A percentile compares a stretch with the other conserved stretches of the same genome.
phyloP scores from a whole-genome alignment of 2,888 invertebrate genomes.

The Calameuta filiformis region DNA sequence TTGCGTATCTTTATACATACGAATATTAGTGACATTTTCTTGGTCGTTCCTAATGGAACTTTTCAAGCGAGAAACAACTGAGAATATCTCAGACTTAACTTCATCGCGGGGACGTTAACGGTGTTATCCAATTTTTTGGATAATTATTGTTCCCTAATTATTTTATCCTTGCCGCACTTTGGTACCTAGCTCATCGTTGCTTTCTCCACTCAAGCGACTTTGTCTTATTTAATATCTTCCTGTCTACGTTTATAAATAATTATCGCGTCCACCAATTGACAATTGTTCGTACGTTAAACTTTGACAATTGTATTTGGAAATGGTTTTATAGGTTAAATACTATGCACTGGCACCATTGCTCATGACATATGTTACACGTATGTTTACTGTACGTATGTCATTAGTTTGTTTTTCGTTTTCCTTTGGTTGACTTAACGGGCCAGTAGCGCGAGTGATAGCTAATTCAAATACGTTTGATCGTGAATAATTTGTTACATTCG shows the following conservation, averaged over 20 bases:
- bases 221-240: not conserved
- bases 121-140: not conserved
- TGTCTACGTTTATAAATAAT: not conserved
- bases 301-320: not conserved
- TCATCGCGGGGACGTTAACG: not conserved
- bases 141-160: not conserved
- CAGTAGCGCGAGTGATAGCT: not conserved
- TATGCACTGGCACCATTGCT: not conserved
- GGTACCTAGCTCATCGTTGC: not conserved
- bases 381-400: too few relatives aligned
- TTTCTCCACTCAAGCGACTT: not conserved
- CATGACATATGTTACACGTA: not conserved
- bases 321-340: not conserved
- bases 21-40: not conserved
- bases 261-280: not conserved
- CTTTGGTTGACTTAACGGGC: not conserved
- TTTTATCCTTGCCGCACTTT: not conserved
- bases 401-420: not conserved
- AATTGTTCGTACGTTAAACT: not conserved
- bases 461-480: not conserved
- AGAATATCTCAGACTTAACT: not conserved
- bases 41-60: conserved; percentile 5
- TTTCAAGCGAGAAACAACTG: not conserved
- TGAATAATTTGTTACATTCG: not conserved
- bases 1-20: conserved; percentile 36